Conservation (phyloP, 2,113 vertebrate species). For the Lepidothrix coronata region DNA sequence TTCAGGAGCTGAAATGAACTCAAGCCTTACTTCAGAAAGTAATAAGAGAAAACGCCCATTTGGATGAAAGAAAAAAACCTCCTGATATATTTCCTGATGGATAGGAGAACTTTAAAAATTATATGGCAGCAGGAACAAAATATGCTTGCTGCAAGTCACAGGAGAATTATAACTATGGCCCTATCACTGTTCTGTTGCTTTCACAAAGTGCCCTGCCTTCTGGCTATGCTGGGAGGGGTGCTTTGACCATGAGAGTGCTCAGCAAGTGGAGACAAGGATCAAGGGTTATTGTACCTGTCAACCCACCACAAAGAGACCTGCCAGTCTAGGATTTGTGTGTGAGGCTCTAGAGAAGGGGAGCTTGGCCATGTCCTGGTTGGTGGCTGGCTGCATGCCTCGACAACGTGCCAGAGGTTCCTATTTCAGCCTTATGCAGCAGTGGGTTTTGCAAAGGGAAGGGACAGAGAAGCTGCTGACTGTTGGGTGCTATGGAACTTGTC, state of each 20-base stretch:
- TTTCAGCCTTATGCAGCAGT: not conserved
- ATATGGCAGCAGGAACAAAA: not conserved
- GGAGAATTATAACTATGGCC: not conserved
- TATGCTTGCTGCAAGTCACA: not conserved
- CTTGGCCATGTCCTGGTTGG: not conserved
- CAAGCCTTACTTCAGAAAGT: not conserved
- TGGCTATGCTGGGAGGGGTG: not conserved
- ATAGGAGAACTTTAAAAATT: not conserved
- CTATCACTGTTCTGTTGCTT: not conserved
- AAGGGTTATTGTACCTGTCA: not conserved
- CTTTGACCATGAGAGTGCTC: not conserved
- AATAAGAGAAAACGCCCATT: not conserved
- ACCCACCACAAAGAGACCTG: not conserved
- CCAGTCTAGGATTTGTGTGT: not conserved
- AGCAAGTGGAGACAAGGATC: not conserved
- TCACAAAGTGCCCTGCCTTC: not conserved
- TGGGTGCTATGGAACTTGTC: not conserved
- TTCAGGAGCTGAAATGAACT: not conserved
- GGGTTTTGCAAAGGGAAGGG: not conserved
- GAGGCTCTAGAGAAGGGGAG: not conserved
- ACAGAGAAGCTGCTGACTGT: not conserved
- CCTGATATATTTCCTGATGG: not conserved
- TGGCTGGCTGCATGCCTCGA: not conserved
- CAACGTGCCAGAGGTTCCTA: rapidly evolving
- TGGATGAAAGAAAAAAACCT: not conserved